Evolutionary conservation across 2,113 vertebrate species (phyloP), one percentile per base, ranked within the genome.

Genomic region (Halcyon malimbica): DNA sequence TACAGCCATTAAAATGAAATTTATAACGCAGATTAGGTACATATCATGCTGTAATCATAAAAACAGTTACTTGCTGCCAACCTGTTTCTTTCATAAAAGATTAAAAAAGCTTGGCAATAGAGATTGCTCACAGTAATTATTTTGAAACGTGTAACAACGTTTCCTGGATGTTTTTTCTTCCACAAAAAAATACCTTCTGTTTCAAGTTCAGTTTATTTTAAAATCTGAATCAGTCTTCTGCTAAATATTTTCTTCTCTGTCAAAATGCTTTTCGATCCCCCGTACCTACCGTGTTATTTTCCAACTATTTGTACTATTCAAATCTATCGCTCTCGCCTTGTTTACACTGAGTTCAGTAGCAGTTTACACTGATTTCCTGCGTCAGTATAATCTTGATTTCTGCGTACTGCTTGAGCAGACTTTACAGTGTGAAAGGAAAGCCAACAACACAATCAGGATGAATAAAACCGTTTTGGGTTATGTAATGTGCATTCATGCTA

Each of bases 41-140:
- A 31, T 95, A 87, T 97, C 92, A 67, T 91, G 90, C 84, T 90
- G 64, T 80, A 84, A 79, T 92, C 90, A 71, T 94, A 88, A 91
- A 97, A 97, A 91, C 85, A 93, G 87, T 95, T 96, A 7, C 74
- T 95, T 96, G 29, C 64, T 94, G 71, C 88, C 96, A 92, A 84
- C 77, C 77, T 90, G 6, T 89, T 96, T 97, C 85, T 96, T 93
- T 93, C 88, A 84, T 86, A 83, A 95, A 96, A 96, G 81, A 86
- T 50, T 82, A 33, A 70, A 95, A 96, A 90, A 94, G 42, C 24
- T 63, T 96, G 93, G 65, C 89, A 87, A 28, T 64, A 76, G 73
- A 37, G 51, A 53, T 83, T 74, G 48, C 65, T 87, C 24, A 35
- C 42, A 77, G 71, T 78, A 94, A 88, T 96, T 92, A 81, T 89